phyloP scores from a whole-genome alignment of 2,888 invertebrate genomes.

The Protodeltote pygarga region DNA sequence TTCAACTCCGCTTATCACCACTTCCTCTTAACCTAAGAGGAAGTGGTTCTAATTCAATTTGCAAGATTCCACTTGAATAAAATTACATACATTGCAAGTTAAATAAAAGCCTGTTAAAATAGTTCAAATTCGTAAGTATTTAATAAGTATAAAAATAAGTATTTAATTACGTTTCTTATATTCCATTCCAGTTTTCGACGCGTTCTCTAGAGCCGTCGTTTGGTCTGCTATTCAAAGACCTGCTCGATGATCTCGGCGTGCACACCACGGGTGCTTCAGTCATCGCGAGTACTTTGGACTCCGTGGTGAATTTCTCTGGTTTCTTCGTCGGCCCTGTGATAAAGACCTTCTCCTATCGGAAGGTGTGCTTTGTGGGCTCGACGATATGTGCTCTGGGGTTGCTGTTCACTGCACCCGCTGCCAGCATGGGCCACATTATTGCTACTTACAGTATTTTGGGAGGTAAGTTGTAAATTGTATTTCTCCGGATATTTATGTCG shows the following conservation, averaged over 20 bases:
- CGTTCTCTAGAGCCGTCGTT: conserved; percentile 94
- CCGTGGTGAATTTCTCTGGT: conserved; percentile 92
- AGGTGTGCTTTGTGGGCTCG: conserved; percentile 90
- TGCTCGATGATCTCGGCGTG: conserved; percentile 89
- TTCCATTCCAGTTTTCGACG: conserved; percentile 89
- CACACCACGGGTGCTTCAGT: conserved; percentile 92
- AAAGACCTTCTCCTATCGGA: conserved; percentile 91
- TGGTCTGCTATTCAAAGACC: conserved; percentile 92
- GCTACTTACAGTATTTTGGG: conserved; percentile 92
- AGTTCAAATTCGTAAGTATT: too few relatives aligned
- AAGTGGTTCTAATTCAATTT: too few relatives aligned
- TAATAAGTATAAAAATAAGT: too few relatives aligned
- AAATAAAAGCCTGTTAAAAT: too few relatives aligned
- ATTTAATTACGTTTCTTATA: too few relatives aligned
- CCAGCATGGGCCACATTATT: conserved; percentile 90
- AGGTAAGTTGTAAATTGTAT: conserved; percentile 79
- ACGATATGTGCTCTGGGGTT: conserved; percentile 89
- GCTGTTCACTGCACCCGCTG: conserved; percentile 89
- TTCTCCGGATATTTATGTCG: background rate
- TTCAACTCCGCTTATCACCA: too few relatives aligned
- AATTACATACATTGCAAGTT: too few relatives aligned
- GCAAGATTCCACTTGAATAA: too few relatives aligned
- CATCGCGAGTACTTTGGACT: conserved; percentile 92
- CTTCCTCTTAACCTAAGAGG: too few relatives aligned
- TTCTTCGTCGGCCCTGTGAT: conserved; percentile 92